A percentile compares a stretch with the other conserved stretches of the same genome.
Evolutionary conservation across 2,888 invertebrate species (phyloP).

Genomic region (Xylophagus ater): DNA sequence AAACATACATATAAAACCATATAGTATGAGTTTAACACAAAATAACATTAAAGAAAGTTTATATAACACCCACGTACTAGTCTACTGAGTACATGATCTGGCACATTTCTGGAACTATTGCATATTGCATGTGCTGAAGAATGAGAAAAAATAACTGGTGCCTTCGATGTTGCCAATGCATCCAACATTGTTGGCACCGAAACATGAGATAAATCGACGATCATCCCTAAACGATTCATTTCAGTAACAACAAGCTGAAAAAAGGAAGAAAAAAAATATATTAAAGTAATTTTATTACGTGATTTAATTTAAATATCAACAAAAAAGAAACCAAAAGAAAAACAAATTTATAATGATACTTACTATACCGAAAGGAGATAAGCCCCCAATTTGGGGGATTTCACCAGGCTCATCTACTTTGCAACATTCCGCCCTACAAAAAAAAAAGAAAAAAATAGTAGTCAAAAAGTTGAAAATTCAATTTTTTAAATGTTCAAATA

Average conservation of each 20-base stretch:
- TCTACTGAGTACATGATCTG: slow-evolving; percentile 60
- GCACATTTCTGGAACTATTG: slow-evolving; percentile 71
- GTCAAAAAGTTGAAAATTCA: background rate
- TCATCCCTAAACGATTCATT: slow-evolving; percentile 83
- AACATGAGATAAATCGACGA: slow-evolving; percentile 75
- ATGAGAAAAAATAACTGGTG: slow-evolving; percentile 79
- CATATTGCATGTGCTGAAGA: slow-evolving; percentile 72
- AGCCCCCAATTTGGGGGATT: slow-evolving; percentile 48
- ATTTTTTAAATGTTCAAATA: no score
- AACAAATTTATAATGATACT: slow-evolving; percentile 24
- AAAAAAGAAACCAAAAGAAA: no score
- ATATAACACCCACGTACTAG: slow-evolving; percentile 41
- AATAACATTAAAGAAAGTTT: no score
- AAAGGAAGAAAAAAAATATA: slow-evolving; percentile 33
- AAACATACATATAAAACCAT: no score
- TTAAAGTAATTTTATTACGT: background rate
- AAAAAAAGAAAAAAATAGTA: slow-evolving; percentile 4
- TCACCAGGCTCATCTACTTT: slow-evolving; percentile 50
- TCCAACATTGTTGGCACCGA: slow-evolving; percentile 71
- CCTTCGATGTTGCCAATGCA: slow-evolving; percentile 60
- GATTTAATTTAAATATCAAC: background rate
- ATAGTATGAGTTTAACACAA: no score
- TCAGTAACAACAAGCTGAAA: slow-evolving; percentile 63
- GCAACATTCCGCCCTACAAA: slow-evolving; percentile 51
- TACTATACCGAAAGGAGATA: slow-evolving; percentile 52